Evolutionary conservation across 2,888 invertebrate species (phyloP).

Genomic region (Drosophila parthenogenetica): DNA sequence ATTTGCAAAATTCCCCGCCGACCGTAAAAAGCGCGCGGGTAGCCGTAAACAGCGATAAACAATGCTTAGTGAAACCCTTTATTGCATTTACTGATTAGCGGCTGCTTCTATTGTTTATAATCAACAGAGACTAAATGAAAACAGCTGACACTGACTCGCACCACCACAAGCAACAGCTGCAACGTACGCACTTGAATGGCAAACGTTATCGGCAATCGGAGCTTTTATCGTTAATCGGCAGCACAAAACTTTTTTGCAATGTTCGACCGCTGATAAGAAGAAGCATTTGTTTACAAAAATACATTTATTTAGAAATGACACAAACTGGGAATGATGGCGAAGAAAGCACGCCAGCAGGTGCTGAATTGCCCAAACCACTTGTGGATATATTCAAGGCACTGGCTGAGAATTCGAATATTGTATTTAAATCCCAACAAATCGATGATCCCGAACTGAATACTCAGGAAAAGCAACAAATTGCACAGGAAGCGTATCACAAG

Average conservation of each 20-base stretch:
- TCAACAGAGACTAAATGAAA: constrained; percentile 7
- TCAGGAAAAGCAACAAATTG: constrained; percentile 90
- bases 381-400: constrained; percentile 77
- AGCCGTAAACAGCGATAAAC: constrained; percentile 41
- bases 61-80: constrained; percentile 36
- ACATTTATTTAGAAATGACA: constrained; percentile 35
- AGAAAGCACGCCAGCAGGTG: constrained; percentile 20
- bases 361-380: constrained; percentile 59
- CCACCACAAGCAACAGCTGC: constrained; percentile 1
- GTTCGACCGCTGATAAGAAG: constrained; percentile 40
- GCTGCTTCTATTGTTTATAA: constrained; percentile 43
- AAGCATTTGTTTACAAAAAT: constrained; percentile 62
- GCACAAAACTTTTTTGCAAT: background rate
- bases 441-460: constrained; percentile 90
- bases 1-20: constrained; percentile 29
- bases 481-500: constrained; percentile 87
- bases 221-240: constrained; percentile 4
- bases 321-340: constrained; percentile 24
- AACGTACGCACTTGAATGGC: constrained; percentile 27
- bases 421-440: constrained; percentile 93
- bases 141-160: constrained; percentile 32
- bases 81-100: constrained; percentile 37
- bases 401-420: constrained; percentile 80
- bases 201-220: constrained; percentile 1
- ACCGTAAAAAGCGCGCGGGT: constrained; percentile 12